Percentiles rank a stretch among this genome's conserved stretches.
Evolutionary conservation across 2,888 invertebrate genomes (phyloP).

Genomic region (Octodonta nipae): DNA sequence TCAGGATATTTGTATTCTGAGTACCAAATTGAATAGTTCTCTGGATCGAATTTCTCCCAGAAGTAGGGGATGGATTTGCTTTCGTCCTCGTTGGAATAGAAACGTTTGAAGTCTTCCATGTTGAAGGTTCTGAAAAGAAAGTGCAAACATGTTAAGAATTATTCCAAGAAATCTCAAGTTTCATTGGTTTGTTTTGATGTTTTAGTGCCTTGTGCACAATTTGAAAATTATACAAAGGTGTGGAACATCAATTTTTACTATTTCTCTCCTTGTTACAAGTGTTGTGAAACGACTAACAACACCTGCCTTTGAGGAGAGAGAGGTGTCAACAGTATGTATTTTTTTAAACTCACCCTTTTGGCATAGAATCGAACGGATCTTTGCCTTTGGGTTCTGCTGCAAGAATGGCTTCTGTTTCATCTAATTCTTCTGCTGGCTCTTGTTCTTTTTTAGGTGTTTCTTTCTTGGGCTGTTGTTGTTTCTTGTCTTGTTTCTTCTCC

Average conservation of each 20-base stretch:
- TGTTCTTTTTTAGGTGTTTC: conserved; percentile 39
- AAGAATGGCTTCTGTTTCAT: conserved; percentile 52
- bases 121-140: conserved; percentile 58
- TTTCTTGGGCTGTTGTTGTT: conserved; percentile 36
- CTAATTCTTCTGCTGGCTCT: conserved; percentile 47
- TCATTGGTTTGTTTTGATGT: neutral
- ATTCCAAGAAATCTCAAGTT: neutral
- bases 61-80: conserved; percentile 89
- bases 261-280: conserved; percentile 8
- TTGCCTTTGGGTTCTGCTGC: conserved; percentile 69
- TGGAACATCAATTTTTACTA: conserved; percentile 6
- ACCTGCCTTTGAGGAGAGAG: conserved; percentile 7
- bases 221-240: conserved; percentile 3
- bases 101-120: conserved; percentile 94
- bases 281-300: conserved; percentile 2
- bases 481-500: conserved; percentile 34
- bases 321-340: too few species aligned
- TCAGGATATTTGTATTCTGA: conserved; percentile 93
- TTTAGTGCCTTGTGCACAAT: too few species aligned
- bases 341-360: conserved; percentile 54
- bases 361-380: conserved; percentile 83
- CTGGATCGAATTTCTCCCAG: conserved; percentile 94
- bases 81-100: conserved; percentile 93
- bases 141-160: conserved; percentile 5
- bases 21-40: conserved; percentile 93